Conservation (phyloP, 2,113 vertebrate species). For the Micromys minutus region DNA sequence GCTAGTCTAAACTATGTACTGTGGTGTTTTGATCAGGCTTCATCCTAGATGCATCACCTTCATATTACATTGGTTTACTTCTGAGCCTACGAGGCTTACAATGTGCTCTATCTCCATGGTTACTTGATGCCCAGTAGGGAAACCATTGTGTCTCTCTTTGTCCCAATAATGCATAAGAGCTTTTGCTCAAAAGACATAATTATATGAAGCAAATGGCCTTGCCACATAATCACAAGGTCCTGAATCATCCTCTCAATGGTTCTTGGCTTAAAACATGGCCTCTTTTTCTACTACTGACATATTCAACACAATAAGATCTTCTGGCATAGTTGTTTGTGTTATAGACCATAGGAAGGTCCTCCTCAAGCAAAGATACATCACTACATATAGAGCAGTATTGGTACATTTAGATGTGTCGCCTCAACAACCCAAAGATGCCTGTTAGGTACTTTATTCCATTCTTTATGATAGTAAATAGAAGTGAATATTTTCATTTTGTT, state of each 20-base stretch:
- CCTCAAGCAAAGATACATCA: neutral
- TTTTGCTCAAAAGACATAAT: slow-evolving; percentile 43
- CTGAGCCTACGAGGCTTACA: neutral
- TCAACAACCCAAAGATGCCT: slow-evolving; percentile 22
- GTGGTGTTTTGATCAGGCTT: neutral
- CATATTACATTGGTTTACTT: neutral
- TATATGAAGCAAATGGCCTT: slow-evolving; percentile 15
- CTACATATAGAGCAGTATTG: neutral
- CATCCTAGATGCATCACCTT: neutral
- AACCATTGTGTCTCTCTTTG: neutral
- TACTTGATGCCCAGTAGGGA: neutral
- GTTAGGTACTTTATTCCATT: neutral
- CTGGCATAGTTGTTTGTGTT: neutral
- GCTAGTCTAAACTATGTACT: neutral
- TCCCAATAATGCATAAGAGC: neutral
- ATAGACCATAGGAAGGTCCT: neutral
- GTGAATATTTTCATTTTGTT: neutral
- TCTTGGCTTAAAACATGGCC: neutral
- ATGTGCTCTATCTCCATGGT: neutral
- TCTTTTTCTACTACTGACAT: neutral
- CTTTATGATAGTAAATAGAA: neutral
- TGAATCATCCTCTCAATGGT: neutral
- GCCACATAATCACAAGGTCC: neutral
- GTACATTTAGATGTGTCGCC: neutral
- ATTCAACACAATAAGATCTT: neutral